phyloP scores from a whole-genome alignment of 2,888 invertebrate genomes.

The Peribatodes rhomboidaria region DNA sequence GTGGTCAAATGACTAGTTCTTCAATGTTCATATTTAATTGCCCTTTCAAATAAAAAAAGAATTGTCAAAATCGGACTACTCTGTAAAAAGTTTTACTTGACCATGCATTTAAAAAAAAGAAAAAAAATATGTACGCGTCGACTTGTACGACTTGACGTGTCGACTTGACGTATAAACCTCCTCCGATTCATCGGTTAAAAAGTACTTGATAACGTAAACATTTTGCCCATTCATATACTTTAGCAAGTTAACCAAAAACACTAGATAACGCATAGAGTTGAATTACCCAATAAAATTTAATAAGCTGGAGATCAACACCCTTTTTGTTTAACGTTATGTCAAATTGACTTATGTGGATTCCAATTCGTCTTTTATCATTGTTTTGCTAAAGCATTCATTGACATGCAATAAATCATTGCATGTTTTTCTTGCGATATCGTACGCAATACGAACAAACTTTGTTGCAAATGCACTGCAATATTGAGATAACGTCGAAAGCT shows the following conservation, averaged over 20 bases:
- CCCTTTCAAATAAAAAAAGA: too few species aligned
- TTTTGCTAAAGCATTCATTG: constrained; percentile 40
- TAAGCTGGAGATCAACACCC: constrained; percentile 8
- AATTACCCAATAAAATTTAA: constrained; percentile 12
- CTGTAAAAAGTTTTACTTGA: too few species aligned
- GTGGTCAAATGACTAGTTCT: too few species aligned
- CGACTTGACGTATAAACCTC: too few species aligned
- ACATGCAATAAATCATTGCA: constrained; percentile 50
- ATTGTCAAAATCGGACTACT: too few species aligned
- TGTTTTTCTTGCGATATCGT: constrained; percentile 51
- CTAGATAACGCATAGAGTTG: background rate
- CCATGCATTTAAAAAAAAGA: too few species aligned
- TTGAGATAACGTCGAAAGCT: constrained; percentile 5
- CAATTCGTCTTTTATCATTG: constrained; percentile 43
- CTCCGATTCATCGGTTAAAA: too few species aligned
- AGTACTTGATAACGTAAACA: background rate
- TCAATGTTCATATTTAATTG: too few species aligned
- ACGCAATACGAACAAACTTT: constrained; percentile 31
- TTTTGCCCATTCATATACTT: background rate
- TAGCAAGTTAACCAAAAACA: background rate
- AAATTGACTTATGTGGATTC: constrained; percentile 1
- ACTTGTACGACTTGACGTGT: too few species aligned
- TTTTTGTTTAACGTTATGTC: constrained; percentile 6
- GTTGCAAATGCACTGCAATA: constrained; percentile 14
- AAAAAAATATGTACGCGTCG: too few species aligned